Percentiles rank a stretch among this genome's conserved stretches.
Evolutionary conservation across 1,140 invertebrate genomes (phyloP).

Genomic region (Drosophila truncata): DNA sequence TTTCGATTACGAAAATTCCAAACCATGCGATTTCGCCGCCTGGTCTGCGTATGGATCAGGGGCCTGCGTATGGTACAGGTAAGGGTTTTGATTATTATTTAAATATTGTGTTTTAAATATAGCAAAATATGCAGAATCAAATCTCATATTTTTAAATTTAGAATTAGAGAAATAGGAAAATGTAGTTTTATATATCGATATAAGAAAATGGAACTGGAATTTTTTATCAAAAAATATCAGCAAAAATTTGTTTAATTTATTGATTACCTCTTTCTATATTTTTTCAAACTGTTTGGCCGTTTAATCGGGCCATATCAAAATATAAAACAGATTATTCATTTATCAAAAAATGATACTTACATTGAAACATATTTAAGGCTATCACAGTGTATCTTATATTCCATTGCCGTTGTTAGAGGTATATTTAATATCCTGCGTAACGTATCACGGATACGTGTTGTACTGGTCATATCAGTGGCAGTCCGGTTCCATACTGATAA

Average conservation of each 20-base stretch:
- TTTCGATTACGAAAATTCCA: slow-evolving; percentile 21
- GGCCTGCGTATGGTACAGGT: slow-evolving; percentile 35
- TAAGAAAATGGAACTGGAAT: too few species aligned
- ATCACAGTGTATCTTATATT: slow-evolving; percentile 98
- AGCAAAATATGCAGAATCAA: neutral
- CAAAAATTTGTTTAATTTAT: neutral
- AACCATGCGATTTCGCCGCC: slow-evolving; percentile 13
- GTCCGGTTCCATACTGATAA: slow-evolving; percentile 99
- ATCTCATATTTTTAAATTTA: neutral
- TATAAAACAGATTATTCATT: too few species aligned
- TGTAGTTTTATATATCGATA: too few species aligned
- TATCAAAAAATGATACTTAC: slow-evolving; percentile 60
- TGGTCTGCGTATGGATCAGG: slow-evolving; percentile 19
- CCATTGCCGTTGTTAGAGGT: slow-evolving; percentile 95
- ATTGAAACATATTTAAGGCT: slow-evolving; percentile 89
- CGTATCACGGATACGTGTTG: slow-evolving; percentile 96
- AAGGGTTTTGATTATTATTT: neutral
- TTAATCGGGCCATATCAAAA: too few species aligned
- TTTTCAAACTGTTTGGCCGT: too few species aligned
- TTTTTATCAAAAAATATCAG: neutral
- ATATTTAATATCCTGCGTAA: slow-evolving; percentile 97
- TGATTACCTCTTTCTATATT: neutral
- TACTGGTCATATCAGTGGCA: slow-evolving; percentile 94
- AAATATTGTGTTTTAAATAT: too few species aligned
- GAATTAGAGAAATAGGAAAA: too few species aligned